Conservation (phyloP, 2,888 invertebrate species). For the Rosalia funebris region DNA sequence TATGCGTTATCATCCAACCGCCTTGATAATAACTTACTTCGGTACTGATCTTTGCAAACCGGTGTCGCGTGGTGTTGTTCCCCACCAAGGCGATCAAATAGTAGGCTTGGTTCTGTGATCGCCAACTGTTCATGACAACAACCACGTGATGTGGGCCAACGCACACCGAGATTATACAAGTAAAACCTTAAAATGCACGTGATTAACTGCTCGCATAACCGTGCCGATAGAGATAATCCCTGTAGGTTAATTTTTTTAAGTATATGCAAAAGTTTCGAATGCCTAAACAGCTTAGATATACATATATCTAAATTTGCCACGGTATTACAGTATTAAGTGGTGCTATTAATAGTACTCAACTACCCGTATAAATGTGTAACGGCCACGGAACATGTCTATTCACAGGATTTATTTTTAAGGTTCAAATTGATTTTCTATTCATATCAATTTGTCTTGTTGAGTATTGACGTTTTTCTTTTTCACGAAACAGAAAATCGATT, state of each 20-base stretch:
- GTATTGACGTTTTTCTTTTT: too few species aligned
- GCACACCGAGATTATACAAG: constrained; percentile 36
- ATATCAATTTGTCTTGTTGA: too few species aligned
- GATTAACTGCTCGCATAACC: constrained; percentile 26
- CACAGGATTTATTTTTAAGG: too few species aligned
- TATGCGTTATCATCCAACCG: constrained; percentile 11
- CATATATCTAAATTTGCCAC: not conserved
- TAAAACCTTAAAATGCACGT: constrained; percentile 37
- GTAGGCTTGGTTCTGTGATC: constrained; percentile 28
- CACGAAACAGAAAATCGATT: too few species aligned
- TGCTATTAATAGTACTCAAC: not conserved
- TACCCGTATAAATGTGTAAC: not conserved
- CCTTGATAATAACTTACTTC: constrained; percentile 22
- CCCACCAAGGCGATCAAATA: constrained; percentile 23
- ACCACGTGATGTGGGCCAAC: constrained; percentile 39
- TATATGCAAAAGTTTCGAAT: not conserved
- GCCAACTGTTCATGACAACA: constrained; percentile 29
- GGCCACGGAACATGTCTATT: too few species aligned
- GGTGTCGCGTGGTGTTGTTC: constrained; percentile 30
- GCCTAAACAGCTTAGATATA: not conserved
- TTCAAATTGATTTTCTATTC: too few species aligned
- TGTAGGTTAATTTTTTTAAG: not conserved
- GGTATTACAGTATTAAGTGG: not conserved
- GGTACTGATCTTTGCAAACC: constrained; percentile 25
- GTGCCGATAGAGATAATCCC: not conserved